Evolutionary conservation across 1,140 invertebrate species (phyloP).

Genomic region (Proales similis): DNA sequence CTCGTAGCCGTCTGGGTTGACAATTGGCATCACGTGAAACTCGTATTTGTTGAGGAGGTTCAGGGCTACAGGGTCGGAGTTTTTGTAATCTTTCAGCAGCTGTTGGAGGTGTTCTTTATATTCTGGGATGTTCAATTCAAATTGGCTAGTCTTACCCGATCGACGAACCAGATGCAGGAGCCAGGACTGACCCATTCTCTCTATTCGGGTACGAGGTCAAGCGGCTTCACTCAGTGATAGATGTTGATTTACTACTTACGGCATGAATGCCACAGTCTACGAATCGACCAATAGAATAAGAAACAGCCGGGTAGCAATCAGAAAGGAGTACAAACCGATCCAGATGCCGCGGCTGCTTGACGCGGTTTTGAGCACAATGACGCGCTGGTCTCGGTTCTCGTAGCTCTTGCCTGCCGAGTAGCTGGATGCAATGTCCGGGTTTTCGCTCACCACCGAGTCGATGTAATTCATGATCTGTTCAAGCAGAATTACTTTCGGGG

Average conservation of each 20-base stretch:
- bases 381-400: conserved; percentile 9
- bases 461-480: conserved; percentile 30
- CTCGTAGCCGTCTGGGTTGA: conserved; percentile 38
- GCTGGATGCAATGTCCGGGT: conserved; percentile 5
- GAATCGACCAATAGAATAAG: not conserved
- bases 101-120: too few relatives aligned
- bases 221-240: not conserved
- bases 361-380: conserved; percentile 2
- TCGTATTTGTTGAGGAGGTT: conserved; percentile 25
- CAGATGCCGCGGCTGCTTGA: not conserved
- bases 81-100: conserved; percentile 8
- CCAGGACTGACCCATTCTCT: conserved; percentile 17
- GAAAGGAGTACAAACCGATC: not conserved
- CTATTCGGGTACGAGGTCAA: not conserved
- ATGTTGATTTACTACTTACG: not conserved
- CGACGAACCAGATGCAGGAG: conserved; percentile 24
- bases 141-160: too few relatives aligned
- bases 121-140: too few relatives aligned
- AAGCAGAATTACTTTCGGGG: too few relatives aligned
- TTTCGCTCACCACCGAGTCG: not conserved
- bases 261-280: conserved; percentile 36
- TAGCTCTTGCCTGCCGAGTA: conserved; percentile 1
- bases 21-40: conserved; percentile 26
- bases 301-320: not conserved
- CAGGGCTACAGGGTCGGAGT: not conserved